A percentile compares a stretch with the other conserved stretches of the same genome.
phyloP scores from a whole-genome alignment of 2,888 invertebrate genomes.

The Busseola fusca region DNA sequence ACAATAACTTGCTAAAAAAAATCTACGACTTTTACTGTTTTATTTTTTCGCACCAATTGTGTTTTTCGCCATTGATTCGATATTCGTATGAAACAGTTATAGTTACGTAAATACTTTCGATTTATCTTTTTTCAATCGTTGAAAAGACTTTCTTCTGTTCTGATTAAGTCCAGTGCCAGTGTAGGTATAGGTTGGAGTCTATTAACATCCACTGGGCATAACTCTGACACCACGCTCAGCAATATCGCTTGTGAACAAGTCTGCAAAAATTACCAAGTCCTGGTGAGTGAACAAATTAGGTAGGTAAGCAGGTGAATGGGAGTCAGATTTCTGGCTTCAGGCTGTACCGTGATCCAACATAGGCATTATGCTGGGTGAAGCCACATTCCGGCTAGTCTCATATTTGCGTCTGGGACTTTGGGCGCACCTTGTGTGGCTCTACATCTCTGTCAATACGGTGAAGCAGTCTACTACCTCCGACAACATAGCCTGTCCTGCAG shows the following conservation, averaged over 20 bases:
- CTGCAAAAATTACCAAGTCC: not conserved
- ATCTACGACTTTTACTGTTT: no score
- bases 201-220: not conserved
- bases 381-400: not conserved
- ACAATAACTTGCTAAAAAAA: conserved; percentile 50
- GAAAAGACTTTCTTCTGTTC: not conserved
- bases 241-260: not conserved
- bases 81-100: not conserved
- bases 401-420: not conserved
- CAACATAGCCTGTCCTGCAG: no score
- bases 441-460: no score
- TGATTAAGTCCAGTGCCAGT: no score
- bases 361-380: not conserved
- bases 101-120: not conserved
- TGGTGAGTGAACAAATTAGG: not conserved
- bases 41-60: conserved; percentile 20
- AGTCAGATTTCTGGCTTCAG: not conserved
- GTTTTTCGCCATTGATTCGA: conserved; percentile 8
- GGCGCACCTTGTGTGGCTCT: not conserved
- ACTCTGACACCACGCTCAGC: not conserved
- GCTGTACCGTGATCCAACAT: not conserved
- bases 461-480: no score
- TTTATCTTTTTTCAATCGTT: not conserved
- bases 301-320: not conserved
- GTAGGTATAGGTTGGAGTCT: not conserved